These are phyloP conservation scores for Neria commutata DNA, from an alignment of 2,888 invertebrate genomes.

Conservation along the genomic window DNA sequence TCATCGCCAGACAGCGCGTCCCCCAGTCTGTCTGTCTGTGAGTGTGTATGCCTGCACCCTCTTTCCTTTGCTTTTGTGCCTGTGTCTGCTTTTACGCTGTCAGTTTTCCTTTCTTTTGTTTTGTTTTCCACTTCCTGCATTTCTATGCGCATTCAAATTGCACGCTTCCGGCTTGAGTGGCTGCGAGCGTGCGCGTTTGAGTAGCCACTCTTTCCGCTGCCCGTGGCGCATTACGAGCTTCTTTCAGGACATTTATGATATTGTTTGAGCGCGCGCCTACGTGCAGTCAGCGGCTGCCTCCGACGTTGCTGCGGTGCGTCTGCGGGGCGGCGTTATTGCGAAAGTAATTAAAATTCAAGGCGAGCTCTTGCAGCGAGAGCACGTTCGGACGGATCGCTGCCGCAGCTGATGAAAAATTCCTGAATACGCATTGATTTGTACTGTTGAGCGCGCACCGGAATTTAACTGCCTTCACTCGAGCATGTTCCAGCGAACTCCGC, in stretches of 20 bases:
- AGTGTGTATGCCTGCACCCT: background rate
- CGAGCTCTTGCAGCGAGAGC: background rate
- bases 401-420: background rate
- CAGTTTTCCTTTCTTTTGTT: constrained; percentile 15
- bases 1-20: constrained; percentile 1
- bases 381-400: background rate
- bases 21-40: background rate
- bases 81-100: background rate
- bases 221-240: background rate
- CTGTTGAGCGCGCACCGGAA: too few relatives aligned
- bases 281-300: constrained; percentile 18
- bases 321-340: constrained; percentile 17
- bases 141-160: constrained; percentile 28
- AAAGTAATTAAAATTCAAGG: constrained; percentile 24
- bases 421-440: background rate
- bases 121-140: constrained; percentile 16
- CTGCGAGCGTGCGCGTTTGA: background rate
- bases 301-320: background rate
- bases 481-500: too few relatives aligned
- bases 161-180: constrained; percentile 30
- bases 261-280: constrained; percentile 21
- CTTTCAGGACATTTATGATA: constrained; percentile 25
- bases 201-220: background rate
- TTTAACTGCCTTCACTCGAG: too few relatives aligned
- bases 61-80: background rate